These are phyloP conservation scores for Pseudois nayaur DNA, from an alignment of 2,113 vertebrate species.

Conservation along the genomic window DNA sequence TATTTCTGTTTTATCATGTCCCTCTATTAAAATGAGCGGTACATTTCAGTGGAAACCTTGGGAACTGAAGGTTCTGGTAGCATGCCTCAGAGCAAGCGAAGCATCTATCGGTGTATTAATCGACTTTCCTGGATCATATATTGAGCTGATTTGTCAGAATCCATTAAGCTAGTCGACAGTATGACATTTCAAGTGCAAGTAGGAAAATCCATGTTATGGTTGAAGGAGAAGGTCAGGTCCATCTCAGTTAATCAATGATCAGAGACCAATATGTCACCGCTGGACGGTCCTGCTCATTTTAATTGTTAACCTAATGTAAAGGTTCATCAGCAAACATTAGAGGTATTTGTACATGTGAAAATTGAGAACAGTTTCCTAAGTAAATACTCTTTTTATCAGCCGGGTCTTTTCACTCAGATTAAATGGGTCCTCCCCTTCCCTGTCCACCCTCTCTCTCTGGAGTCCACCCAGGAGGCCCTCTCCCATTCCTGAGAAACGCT, in stretches of 20 bases:
- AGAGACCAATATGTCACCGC: neutral
- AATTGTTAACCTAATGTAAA: slow-evolving; percentile 41
- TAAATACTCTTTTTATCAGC: neutral
- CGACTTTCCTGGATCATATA: slow-evolving; percentile 31
- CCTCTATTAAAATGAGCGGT: neutral
- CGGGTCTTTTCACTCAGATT: neutral
- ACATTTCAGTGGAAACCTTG: neutral
- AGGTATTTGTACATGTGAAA: neutral
- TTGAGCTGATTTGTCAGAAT: slow-evolving; percentile 51
- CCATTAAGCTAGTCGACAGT: slow-evolving; percentile 43
- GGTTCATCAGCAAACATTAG: neutral
- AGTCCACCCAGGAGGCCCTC: fast-evolving
- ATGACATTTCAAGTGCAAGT: slow-evolving; percentile 33
- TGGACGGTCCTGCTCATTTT: neutral
- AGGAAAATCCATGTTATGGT: neutral
- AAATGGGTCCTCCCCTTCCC: too few species aligned
- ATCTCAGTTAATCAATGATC: slow-evolving; percentile 42
- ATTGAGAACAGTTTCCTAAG: neutral
- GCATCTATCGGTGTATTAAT: neutral
- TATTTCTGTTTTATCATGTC: neutral
- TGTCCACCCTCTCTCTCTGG: neutral
- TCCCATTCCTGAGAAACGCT: neutral
- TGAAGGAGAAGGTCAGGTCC: slow-evolving; percentile 40
- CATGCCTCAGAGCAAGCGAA: neutral
- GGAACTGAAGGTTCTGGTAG: neutral